These are phyloP conservation scores for Bicyclus anynana DNA, from an alignment of 1,140 invertebrate genomes.

Conservation along the genomic window DNA sequence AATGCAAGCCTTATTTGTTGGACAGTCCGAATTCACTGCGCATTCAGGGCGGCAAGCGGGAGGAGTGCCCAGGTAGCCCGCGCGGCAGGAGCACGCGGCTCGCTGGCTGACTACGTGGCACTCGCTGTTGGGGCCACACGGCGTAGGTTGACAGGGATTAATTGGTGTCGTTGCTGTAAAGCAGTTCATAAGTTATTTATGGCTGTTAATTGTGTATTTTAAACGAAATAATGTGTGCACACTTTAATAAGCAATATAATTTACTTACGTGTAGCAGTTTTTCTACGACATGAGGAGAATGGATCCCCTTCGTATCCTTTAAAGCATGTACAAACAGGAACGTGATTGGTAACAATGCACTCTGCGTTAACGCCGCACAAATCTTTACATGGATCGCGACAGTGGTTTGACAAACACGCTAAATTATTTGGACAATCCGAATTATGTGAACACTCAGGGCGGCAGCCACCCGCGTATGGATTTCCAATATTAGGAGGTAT, in stretches of 20 bases:
- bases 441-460: slow-evolving; percentile 89
- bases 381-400: slow-evolving; percentile 92
- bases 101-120: slow-evolving; percentile 84
- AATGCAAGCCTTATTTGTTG: slow-evolving; percentile 85
- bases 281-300: slow-evolving; percentile 85
- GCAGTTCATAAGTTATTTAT: too few relatives aligned
- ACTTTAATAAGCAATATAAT: too few relatives aligned
- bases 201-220: too few relatives aligned
- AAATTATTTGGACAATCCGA: slow-evolving; percentile 89
- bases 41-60: slow-evolving; percentile 89
- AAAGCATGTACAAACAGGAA: slow-evolving; percentile 88
- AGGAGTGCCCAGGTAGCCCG: slow-evolving; percentile 86
- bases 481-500: slow-evolving; percentile 92
- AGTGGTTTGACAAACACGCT: slow-evolving; percentile 90
- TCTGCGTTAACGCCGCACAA: slow-evolving; percentile 90
- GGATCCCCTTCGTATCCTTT: slow-evolving; percentile 88
- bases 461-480: slow-evolving; percentile 86
- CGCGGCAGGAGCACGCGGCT: slow-evolving; percentile 87
- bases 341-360: slow-evolving; percentile 89
- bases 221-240: too few relatives aligned
- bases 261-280: slow-evolving; percentile 77
- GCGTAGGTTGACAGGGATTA: slow-evolving; percentile 87
- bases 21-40: slow-evolving; percentile 87
- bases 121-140: slow-evolving; percentile 89
- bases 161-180: slow-evolving; percentile 59